Conservation (phyloP, 2,113 vertebrate species). For the Plectropomus leopardus region DNA sequence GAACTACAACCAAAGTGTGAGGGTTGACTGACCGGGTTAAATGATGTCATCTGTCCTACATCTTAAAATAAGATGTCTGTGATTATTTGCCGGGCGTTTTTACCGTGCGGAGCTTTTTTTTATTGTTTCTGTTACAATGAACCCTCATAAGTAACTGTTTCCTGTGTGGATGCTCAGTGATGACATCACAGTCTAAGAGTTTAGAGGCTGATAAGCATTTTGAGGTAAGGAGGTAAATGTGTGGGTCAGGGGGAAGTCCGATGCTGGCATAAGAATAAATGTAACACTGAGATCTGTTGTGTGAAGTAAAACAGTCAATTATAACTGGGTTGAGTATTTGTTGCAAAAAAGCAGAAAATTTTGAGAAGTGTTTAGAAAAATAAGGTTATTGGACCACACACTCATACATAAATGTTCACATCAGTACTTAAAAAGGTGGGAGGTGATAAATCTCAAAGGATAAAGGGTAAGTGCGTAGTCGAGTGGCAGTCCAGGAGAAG, state of each 20-base stretch:
- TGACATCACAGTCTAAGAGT: slow-evolving; percentile 62
- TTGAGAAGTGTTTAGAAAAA: slow-evolving; percentile 22
- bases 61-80: slow-evolving; percentile 33
- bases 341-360: neutral
- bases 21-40: slow-evolving; percentile 46
- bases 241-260: neutral
- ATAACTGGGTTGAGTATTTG: slow-evolving; percentile 6
- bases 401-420: slow-evolving; percentile 13
- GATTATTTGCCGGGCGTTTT: slow-evolving; percentile 59
- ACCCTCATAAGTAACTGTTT: slow-evolving; percentile 13
- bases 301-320: slow-evolving; percentile 12
- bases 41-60: slow-evolving; percentile 57
- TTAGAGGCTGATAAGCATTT: slow-evolving; percentile 23
- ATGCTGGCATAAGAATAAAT: slow-evolving; percentile 15
- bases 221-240: neutral
- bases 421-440: neutral
- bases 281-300: slow-evolving; percentile 7
- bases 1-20: slow-evolving; percentile 34
- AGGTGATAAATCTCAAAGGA: slow-evolving; percentile 8
- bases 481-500: slow-evolving; percentile 1
- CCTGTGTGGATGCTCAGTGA: neutral
- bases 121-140: slow-evolving; percentile 40
- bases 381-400: slow-evolving; percentile 53
- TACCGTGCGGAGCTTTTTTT: slow-evolving; percentile 36
- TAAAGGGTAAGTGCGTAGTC: slow-evolving; percentile 3